phyloP scores from a whole-genome alignment of 1,140 invertebrate genomes.

The Teleopsis dalmanni region DNA sequence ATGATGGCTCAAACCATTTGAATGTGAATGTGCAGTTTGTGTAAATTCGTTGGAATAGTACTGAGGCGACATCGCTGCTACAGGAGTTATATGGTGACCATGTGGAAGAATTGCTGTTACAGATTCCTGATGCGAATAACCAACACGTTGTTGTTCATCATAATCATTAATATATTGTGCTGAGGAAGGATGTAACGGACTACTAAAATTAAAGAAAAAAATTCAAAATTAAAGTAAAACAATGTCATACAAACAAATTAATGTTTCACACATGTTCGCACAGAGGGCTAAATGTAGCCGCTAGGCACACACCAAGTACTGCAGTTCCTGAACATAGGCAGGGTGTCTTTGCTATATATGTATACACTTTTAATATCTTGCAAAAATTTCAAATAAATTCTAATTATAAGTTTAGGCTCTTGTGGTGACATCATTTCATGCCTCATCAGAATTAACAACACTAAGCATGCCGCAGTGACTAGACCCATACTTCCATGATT shows the following conservation, averaged over 20 bases:
- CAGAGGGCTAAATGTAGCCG: neutral
- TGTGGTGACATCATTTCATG: slow-evolving; percentile 43
- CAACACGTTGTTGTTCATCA: slow-evolving; percentile 8
- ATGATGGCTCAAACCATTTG: neutral
- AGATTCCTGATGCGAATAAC: neutral
- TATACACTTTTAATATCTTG: no score
- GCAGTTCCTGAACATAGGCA: neutral
- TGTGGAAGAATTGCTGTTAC: slow-evolving; percentile 8
- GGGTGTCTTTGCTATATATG: no score
- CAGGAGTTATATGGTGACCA: slow-evolving; percentile 2
- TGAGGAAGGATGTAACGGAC: slow-evolving; percentile 4
- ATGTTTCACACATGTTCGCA: slow-evolving; percentile 12
- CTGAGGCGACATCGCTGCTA: slow-evolving; percentile 1
- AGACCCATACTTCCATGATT: no score
- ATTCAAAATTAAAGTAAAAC: neutral
- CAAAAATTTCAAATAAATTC: neutral
- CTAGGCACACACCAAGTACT: neutral
- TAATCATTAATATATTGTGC: slow-evolving; percentile 9
- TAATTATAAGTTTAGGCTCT: neutral
- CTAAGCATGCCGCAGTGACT: no score
- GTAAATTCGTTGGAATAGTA: neutral
- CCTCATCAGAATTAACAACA: slow-evolving; percentile 21
- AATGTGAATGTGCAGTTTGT: neutral
- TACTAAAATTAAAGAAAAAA: slow-evolving; percentile 5
- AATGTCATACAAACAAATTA: no score